Base-by-base conservation (phyloP, 2,797 vertebrate genomes). In the Choloepus didactylus region DNA sequence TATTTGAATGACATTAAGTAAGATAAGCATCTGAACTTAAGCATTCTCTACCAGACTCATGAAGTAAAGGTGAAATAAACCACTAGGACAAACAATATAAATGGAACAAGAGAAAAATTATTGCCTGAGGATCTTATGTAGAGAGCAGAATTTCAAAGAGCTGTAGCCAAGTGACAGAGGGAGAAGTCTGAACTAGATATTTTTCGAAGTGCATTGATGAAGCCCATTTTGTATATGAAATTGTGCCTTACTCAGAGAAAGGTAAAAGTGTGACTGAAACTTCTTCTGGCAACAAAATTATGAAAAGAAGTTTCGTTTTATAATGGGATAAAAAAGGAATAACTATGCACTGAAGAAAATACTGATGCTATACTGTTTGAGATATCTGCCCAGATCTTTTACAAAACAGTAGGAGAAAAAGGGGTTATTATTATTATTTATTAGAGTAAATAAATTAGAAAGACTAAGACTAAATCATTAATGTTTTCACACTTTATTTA, bases 1-100 rank as follows among this genome's bases (percentile, higher is more conserved):
- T 64, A 64, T 91, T 60, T 91, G 41, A 89, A 70, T 82, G n/a
- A 44, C 29, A 83, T 87, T 84, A 3, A 51, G 2, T 80, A 73
- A 23, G 70, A 93, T 95, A 95, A 62, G 9, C 3, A 44, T 77
- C 25, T 59, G 19, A 60, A 44, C 6, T 77, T 96, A 81, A 66
- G 54, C 9, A 89, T 62, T 91, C 41, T 44, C 15, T 3, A 31
- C 18, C 11, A 59, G 12, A 7, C 41, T 29, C 25, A 69, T 83
- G 81, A 88, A 92, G 27, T 16, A 59, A 92, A 88, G 21, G 10
- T 96, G 46, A 87, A 91, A 86, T 60, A 64, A n/a, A 56, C 29
- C 29, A 79, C 38, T 44, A 83, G 14, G 18, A 44, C 11, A 70
- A 77, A 89, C 12, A 67, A 2, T 27, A 67, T 51, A 19, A 25